These are phyloP conservation scores for Herminia tarsipennalis DNA, from an alignment of 2,888 invertebrate species.

Conservation along the genomic window DNA sequence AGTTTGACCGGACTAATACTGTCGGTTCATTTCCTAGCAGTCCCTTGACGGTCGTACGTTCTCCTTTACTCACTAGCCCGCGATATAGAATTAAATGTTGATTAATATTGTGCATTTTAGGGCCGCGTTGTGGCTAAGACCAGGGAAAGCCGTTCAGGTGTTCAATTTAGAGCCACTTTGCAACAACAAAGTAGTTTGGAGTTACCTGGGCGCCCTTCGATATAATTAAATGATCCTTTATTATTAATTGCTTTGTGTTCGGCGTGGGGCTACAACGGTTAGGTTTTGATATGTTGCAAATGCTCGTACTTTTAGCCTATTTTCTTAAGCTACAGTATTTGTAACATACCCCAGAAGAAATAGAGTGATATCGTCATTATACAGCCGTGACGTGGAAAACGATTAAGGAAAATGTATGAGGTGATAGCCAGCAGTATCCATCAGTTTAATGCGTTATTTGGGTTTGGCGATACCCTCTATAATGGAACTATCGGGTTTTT, in stretches of 20 bases:
- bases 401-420: too few species aligned
- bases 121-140: constrained; percentile 50
- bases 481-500: too few species aligned
- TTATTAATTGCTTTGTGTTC: constrained; percentile 48
- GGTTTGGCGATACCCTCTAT: too few species aligned
- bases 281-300: too few species aligned
- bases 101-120: constrained; percentile 76
- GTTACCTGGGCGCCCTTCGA: constrained; percentile 55
- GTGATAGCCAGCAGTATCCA: too few species aligned
- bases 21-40: constrained; percentile 72
- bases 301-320: too few species aligned
- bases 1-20: constrained; percentile 64
- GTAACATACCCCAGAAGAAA: too few species aligned
- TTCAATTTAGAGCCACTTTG: constrained; percentile 71
- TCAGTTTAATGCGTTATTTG: too few species aligned
- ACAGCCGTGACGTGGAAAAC: too few species aligned
- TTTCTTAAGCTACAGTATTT: too few species aligned
- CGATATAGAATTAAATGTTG: constrained; percentile 81
- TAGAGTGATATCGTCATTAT: too few species aligned
- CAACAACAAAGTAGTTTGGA: constrained; percentile 75
- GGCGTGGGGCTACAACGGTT: too few species aligned
- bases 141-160: constrained; percentile 67
- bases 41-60: constrained; percentile 71
- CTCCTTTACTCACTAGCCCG: constrained; percentile 56
- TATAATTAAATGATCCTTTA: constrained; percentile 48